Conservation (phyloP, 2,888 invertebrate genomes). For the Philopedon plagiatum region DNA sequence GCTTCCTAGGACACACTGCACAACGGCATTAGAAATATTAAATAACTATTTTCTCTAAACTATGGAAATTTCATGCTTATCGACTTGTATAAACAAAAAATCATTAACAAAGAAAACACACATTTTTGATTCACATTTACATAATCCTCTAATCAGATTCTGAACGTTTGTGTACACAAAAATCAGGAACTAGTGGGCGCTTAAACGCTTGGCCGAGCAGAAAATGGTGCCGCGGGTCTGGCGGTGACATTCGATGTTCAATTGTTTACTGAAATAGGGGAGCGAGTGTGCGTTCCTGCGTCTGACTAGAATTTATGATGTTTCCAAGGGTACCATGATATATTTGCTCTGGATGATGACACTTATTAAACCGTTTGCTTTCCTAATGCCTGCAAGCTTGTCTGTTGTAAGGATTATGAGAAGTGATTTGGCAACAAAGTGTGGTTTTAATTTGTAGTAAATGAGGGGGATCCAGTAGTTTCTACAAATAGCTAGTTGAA, state of each 20-base stretch:
- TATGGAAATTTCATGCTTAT: not conserved
- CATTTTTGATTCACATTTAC: constrained; percentile 35
- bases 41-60: not conserved
- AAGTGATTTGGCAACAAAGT: not conserved
- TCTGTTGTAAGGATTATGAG: constrained; percentile 1
- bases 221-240: constrained; percentile 67
- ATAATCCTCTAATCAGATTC: constrained; percentile 47
- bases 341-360: constrained; percentile 66
- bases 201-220: constrained; percentile 62
- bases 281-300: constrained; percentile 57
- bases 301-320: constrained; percentile 68
- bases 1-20: too few species aligned
- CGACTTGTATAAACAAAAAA: not conserved
- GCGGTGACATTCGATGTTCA: constrained; percentile 67
- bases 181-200: constrained; percentile 49
- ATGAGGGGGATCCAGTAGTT: not conserved
- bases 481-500: not conserved
- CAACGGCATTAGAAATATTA: too few species aligned
- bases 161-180: constrained; percentile 37
- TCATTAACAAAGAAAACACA: constrained; percentile 10
- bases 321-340: constrained; percentile 54
- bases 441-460: not conserved
- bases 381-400: constrained; percentile 58
- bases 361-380: constrained; percentile 68
- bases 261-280: constrained; percentile 61